These are phyloP conservation scores for Rhynchotus rufescens DNA, from an alignment of 2,797 vertebrate genomes.

Conservation along the genomic window DNA sequence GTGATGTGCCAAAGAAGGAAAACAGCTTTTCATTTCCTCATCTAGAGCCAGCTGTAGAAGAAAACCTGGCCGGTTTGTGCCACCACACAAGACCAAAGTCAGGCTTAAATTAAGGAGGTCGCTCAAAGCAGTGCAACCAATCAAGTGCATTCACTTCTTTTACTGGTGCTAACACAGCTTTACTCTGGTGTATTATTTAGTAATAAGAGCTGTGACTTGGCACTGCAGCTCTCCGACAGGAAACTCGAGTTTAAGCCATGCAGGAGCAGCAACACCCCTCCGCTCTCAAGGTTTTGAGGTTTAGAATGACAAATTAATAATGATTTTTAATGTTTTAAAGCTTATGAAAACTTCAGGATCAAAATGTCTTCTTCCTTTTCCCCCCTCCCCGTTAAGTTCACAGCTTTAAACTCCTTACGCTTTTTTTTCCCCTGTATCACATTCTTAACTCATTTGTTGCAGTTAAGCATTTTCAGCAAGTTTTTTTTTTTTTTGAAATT, in stretches of 20 bases:
- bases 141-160: background rate
- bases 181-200: background rate
- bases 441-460: background rate
- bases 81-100: background rate
- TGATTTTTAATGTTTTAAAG: background rate
- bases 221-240: background rate
- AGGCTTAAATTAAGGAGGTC: background rate
- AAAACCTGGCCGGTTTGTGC: background rate
- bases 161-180: background rate
- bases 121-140: background rate
- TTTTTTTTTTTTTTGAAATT: background rate
- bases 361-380: background rate
- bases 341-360: background rate
- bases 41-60: background rate
- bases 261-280: background rate
- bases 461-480: background rate
- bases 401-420: background rate
- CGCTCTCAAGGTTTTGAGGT: background rate
- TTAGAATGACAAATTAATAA: background rate
- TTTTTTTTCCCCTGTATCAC: background rate
- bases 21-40: background rate
- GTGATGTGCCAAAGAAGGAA: background rate
- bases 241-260: background rate
- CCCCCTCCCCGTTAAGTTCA: background rate
- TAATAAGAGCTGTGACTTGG: background rate